Percentiles rank a stretch among this genome's conserved stretches.
Conservation (phyloP, 2,888 invertebrate genomes). For the Prenolepis imparis region DNA sequence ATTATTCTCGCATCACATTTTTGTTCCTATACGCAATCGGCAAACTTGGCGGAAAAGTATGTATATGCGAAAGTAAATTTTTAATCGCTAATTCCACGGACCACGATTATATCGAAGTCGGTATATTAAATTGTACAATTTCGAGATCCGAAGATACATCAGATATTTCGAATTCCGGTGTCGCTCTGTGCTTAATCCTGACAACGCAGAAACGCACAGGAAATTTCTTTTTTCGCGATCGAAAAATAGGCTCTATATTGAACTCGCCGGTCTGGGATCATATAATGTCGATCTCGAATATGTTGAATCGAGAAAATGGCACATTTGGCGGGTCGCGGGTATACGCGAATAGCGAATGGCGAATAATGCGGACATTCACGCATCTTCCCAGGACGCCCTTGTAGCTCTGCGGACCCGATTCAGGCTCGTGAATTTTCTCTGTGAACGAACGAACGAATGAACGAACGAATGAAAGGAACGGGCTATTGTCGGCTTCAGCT, state of each 20-base stretch:
- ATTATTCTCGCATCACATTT: slow-evolving; percentile 9
- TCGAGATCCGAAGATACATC: neutral
- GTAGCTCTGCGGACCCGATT: slow-evolving; percentile 13
- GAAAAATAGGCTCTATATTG: neutral
- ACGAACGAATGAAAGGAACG: slow-evolving; percentile 24
- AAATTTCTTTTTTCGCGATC: neutral
- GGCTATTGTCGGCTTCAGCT: slow-evolving; percentile 23
- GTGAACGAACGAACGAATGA: slow-evolving; percentile 34
- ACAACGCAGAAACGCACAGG: neutral
- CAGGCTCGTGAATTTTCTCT: slow-evolving; percentile 47
- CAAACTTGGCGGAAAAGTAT: neutral
- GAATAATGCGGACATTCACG: slow-evolving; percentile 22
- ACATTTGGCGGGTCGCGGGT: slow-evolving; percentile 12
- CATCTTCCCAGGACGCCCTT: neutral
- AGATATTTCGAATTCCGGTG: neutral
- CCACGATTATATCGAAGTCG: slow-evolving; percentile 4
- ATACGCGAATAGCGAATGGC: neutral
- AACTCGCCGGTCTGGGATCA: neutral
- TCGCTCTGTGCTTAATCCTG: neutral
- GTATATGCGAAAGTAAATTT: neutral
- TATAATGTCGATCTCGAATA: slow-evolving; percentile 7
- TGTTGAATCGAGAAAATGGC: slow-evolving; percentile 20
- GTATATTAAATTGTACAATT: neutral
- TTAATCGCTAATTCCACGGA: neutral
- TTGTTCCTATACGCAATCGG: neutral